Percentiles rank a stretch among this genome's conserved stretches.
phyloP scores from a whole-genome alignment of 1,140 invertebrate genomes.

The Euura saliciscinereae region DNA sequence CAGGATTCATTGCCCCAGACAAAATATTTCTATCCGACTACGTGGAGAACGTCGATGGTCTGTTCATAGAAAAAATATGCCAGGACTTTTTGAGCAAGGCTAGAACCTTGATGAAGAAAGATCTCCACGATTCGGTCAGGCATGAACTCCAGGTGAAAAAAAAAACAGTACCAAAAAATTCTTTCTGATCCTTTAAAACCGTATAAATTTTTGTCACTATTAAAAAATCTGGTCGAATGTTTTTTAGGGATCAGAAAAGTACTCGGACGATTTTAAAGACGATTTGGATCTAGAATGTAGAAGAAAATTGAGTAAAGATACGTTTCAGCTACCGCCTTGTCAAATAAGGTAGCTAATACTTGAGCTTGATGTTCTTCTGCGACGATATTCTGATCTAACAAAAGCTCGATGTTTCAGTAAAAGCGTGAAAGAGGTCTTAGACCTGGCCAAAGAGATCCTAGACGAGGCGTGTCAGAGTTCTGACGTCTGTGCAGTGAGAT shows the following conservation, averaged over 20 bases:
- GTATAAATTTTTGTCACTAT: neutral
- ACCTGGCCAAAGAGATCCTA: conserved; percentile 74
- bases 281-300: conserved; percentile 29
- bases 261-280: conserved; percentile 35
- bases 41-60: conserved; percentile 75
- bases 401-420: conserved; percentile 35
- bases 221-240: neutral
- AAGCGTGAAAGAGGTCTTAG: conserved; percentile 68
- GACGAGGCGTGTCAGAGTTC: conserved; percentile 70
- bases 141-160: conserved; percentile 48
- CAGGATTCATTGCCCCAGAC: conserved; percentile 60
- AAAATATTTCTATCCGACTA: conserved; percentile 64
- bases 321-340: conserved; percentile 65
- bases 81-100: conserved; percentile 75
- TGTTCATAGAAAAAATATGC: conserved; percentile 82
- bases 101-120: conserved; percentile 77
- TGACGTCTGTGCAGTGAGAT: conserved; percentile 65
- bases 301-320: conserved; percentile 43
- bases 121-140: conserved; percentile 78
- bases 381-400: neutral
- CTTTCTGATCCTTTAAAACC: too few species aligned
- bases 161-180: too few species aligned
- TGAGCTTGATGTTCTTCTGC: conserved; percentile 9
- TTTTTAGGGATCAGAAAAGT: conserved; percentile 45
- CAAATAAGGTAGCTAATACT: conserved; percentile 64